Conservation (phyloP, 2,797 vertebrate species). For the Coreius guichenoti region DNA sequence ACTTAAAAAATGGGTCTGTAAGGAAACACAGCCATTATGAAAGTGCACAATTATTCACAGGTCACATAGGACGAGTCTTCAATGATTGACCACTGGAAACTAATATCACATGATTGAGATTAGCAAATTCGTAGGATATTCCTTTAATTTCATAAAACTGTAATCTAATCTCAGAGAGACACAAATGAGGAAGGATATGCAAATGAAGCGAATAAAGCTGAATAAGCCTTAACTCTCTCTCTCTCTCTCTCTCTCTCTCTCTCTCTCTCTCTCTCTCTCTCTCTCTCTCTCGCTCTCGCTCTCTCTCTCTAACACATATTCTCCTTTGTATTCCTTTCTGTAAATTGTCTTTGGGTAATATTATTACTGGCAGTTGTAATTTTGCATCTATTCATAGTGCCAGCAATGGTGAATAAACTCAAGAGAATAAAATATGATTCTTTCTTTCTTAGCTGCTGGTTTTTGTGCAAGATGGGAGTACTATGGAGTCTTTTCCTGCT, state of each 20-base stretch:
- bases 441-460: neutral
- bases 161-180: conserved; percentile 54
- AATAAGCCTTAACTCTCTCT: neutral
- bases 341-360: neutral
- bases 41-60: neutral
- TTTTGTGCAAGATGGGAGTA: neutral
- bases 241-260: neutral
- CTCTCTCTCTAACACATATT: neutral
- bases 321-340: neutral
- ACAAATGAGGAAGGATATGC: conserved; percentile 51
- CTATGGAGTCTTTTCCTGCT: conserved; percentile 6
- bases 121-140: neutral
- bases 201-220: neutral
- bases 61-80: neutral
- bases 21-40: neutral
- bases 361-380: neutral
- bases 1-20: neutral
- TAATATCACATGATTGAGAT: neutral
- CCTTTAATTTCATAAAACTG: conserved; percentile 24
- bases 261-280: neutral
- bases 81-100: conserved; percentile 1
- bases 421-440: neutral
- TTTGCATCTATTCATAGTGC: neutral
- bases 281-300: neutral
- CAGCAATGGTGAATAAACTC: neutral